Base-by-base conservation (phyloP, 2,797 vertebrate species). In the Alca torda region DNA sequence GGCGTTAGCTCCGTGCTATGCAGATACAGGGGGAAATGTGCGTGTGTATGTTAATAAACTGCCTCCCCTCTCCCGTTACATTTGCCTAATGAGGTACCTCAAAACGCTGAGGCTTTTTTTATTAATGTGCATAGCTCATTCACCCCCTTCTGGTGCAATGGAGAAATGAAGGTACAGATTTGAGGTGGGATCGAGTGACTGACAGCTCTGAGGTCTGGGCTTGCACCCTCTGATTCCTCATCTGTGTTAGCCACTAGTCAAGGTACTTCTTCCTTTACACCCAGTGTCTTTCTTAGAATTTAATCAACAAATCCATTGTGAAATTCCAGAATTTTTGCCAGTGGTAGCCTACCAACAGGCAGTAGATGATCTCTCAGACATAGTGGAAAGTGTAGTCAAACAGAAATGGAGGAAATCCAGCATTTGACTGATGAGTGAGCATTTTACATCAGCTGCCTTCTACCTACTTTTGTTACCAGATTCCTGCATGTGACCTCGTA, bases 41-140 rank as follows among this genome's bases (percentile, higher is more conserved):
- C 4, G 17, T 10, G 20, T 70, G 4, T 54, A 4, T 53, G 10
- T 39, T 68, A 72, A 75, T 50, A 61, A 75, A 60, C 61, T 63
- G 9, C 6, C 11, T 5, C 2, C 6, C 4, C 4, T 10, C 37
- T 30, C 1, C 19, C 1, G 17, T 26, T 21, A 41, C 18, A 4
- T 73, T 87, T 82, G 72, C 26, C 51, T 75, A 39, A 56, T 43
- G 43, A 83, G 16, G 18, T 61, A 75, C 31, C n/a, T 70, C 35
- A 74, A 43, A 41, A 48, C 0, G 1, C 50, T 33, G 39, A 89
- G 45, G 2, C 2, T 50, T 79, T 84, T 84, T 56, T 65, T 25
- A 59, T 56, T 50, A 45, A 39, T 50, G 16, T 54, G 15, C 65
- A 13, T 37, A 70, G 51, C 0, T 6, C 57, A 61, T 84, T 90